Base-by-base conservation (phyloP, 2,888 invertebrate genomes). In the Euspilapteryx auroguttella region DNA sequence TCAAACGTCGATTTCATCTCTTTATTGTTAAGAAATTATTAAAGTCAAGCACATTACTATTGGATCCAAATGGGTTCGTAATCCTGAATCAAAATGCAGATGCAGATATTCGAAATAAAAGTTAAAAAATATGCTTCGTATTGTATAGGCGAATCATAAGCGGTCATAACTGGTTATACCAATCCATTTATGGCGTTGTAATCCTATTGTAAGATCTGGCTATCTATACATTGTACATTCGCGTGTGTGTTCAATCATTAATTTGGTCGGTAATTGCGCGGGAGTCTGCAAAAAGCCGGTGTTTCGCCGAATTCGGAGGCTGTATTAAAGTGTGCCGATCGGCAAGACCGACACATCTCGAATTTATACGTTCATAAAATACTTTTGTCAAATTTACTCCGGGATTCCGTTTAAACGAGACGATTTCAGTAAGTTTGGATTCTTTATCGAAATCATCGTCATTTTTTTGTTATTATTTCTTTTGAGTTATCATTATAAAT, bases 361-460 rank as follows among this genome's bases (percentile, higher is more conserved):
- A 63, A 59, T 66, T 61, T 68, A 69, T 71, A 64, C 69, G 68
- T 68, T 71, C 66, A 58, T 68, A 64, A 71, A 64, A 71, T 73
- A 55, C 69, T 62, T 69, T 66, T 71, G 69, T 71, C 69, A 69
- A 71, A 71, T 69, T 69, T 68, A 66, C 66, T 55, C 48, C 54
- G 61, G 47, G 49, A 57, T 48, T 58, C 61, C 56, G 52, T 50
- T 58, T 56, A 57, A 56, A 58, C 49, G 53, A 59, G 55, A 25
- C 49, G 44, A 33, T 37, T 35, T 36, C 31, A 37, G 41, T 39
- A 34, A 34, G 38, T 35, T 37, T 32, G 54, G 47, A 68, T 71
- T 69, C 69, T 64, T 68, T 63, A 49, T 50, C 55, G 69, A 68
- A 68, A 64, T 58, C 62, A 63, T 55, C 53, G 45, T 52, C 36